Evolutionary conservation across 1,140 invertebrate species (phyloP).

Genomic region (Steinernema feltiae): DNA sequence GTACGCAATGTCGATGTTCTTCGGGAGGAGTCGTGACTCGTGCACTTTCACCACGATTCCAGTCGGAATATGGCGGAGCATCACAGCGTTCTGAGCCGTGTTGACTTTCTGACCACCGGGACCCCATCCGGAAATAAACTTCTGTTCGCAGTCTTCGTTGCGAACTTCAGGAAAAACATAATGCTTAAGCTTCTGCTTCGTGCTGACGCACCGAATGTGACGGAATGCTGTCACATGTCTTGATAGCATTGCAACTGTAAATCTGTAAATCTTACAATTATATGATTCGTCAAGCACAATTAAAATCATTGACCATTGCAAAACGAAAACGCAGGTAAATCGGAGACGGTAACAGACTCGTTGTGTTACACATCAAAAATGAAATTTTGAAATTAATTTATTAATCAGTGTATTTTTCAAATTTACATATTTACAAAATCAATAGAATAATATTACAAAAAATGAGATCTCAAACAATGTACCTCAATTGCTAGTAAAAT

Average conservation of each 20-base stretch:
- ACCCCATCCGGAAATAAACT: constrained; percentile 51
- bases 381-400: not conserved
- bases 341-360: not conserved
- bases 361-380: not conserved
- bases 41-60: constrained; percentile 48
- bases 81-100: constrained; percentile 50
- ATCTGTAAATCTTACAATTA: not conserved
- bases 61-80: constrained; percentile 45
- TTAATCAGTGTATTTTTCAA: too few relatives aligned
- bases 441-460: too few relatives aligned
- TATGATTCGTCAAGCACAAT: too few relatives aligned
- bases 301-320: not conserved
- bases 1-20: constrained; percentile 49
- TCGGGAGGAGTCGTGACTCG: constrained; percentile 41
- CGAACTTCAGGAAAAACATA: constrained; percentile 47
- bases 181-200: constrained; percentile 40
- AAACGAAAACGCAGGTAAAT: not conserved
- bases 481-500: too few relatives aligned
- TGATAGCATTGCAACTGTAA: not conserved
- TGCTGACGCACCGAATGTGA: constrained; percentile 14
- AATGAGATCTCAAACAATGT: too few relatives aligned
- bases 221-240: not conserved
- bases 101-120: constrained; percentile 52
- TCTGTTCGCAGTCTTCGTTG: constrained; percentile 48
- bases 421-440: too few relatives aligned